Percentiles rank a stretch among this genome's conserved stretches.
Conservation (phyloP, 2,797 vertebrate genomes). For the Epinephelus malabaricus region DNA sequence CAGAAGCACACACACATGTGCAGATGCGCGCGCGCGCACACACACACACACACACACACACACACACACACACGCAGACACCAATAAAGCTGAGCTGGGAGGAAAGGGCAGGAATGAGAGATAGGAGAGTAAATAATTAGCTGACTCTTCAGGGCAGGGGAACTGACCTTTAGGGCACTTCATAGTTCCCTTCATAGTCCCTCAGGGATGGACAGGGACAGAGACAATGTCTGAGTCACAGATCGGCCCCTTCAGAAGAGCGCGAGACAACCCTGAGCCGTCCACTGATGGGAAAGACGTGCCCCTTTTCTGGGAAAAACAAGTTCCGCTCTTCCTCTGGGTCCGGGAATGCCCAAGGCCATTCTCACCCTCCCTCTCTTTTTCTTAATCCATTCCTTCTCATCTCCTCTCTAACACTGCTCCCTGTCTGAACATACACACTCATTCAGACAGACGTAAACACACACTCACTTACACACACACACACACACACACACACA, state of each 20-base stretch:
- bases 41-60: slow-evolving; percentile 27
- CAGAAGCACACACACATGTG: slow-evolving; percentile 1
- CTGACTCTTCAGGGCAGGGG: slow-evolving; percentile 61
- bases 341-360: slow-evolving; percentile 75
- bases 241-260: slow-evolving; percentile 46
- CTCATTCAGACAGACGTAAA: slow-evolving; percentile 56
- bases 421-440: slow-evolving; percentile 59
- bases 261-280: slow-evolving; percentile 66
- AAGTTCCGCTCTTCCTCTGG: slow-evolving; percentile 63
- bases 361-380: slow-evolving; percentile 73
- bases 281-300: slow-evolving; percentile 77
- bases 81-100: slow-evolving; percentile 60
- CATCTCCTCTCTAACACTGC: slow-evolving; percentile 57
- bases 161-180: slow-evolving; percentile 68
- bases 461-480: slow-evolving; percentile 49
- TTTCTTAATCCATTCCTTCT: slow-evolving; percentile 66
- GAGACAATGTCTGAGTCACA: slow-evolving; percentile 76
- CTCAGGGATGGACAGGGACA: slow-evolving; percentile 70
- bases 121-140: slow-evolving; percentile 74
- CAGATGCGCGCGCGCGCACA: slow-evolving; percentile 24
- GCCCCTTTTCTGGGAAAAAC: slow-evolving; percentile 78
- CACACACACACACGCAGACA: slow-evolving; percentile 38
- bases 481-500: slow-evolving; percentile 55
- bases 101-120: slow-evolving; percentile 65
- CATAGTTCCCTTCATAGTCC: slow-evolving; percentile 69